Evolutionary conservation across 2,113 vertebrate species (phyloP).

Genomic region (Anolis sagrei): DNA sequence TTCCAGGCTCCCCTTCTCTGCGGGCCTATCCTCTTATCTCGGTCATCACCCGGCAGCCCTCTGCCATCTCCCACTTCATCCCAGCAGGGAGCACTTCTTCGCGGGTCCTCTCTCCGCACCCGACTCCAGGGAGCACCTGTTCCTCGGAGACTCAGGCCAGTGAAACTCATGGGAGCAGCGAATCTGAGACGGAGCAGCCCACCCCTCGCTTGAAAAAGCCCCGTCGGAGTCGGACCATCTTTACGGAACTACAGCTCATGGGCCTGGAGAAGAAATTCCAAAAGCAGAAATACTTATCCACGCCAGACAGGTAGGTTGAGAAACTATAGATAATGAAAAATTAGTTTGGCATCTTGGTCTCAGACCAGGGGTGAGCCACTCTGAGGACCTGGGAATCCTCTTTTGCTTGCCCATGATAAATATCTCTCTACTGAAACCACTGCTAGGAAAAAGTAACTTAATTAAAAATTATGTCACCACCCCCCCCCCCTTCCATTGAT

Average conservation of each 20-base stretch:
- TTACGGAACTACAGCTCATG: conserved; percentile 97
- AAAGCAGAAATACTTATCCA: conserved; percentile 99
- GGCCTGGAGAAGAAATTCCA: conserved; percentile 99
- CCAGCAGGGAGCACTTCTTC: conserved; percentile 69
- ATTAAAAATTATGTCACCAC: too few species aligned
- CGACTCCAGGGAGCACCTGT: conserved; percentile 61
- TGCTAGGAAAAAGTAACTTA: too few species aligned
- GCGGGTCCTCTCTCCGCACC: conserved; percentile 64
- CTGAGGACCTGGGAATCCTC: too few species aligned
- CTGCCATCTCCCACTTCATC: conserved; percentile 79
- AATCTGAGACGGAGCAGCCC: conserved; percentile 90
- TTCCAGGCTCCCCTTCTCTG: conserved; percentile 86
- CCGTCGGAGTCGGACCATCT: conserved; percentile 94
- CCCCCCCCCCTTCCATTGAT: too few species aligned
- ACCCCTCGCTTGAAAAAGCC: conserved; percentile 88
- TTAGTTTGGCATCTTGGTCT: neutral
- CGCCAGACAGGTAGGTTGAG: conserved; percentile 90
- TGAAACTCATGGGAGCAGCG: conserved; percentile 89
- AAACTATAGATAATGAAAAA: neutral
- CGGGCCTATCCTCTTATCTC: conserved; percentile 91
- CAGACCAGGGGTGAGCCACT: neutral
- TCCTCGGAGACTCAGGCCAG: conserved; percentile 70
- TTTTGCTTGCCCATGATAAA: too few species aligned
- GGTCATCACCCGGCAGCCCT: conserved; percentile 89
- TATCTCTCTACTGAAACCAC: too few species aligned